phyloP scores from a whole-genome alignment of 1,140 invertebrate genomes.

The Ruditapes philippinarum region DNA sequence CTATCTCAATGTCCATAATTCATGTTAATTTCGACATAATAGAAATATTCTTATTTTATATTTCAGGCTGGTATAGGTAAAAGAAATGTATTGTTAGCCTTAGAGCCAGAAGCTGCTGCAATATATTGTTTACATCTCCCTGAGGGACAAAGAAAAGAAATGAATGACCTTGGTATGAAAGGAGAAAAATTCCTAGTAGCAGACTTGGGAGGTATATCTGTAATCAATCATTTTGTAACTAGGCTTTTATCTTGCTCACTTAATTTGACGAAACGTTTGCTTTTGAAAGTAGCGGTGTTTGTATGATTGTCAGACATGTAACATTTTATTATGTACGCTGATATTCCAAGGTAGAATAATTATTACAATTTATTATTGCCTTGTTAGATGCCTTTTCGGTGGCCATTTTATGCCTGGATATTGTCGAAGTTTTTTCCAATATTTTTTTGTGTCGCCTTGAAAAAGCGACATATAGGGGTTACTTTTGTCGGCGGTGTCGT shows the following conservation, averaged over 20 bases:
- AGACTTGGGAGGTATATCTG: slow-evolving; percentile 45
- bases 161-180: slow-evolving; percentile 3
- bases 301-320: too few relatives aligned
- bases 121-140: slow-evolving; percentile 40
- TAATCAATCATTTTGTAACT: neutral
- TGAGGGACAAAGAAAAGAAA: neutral
- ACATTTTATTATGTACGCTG: too few relatives aligned
- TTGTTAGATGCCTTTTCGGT: too few relatives aligned
- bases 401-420: too few relatives aligned
- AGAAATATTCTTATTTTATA: neutral
- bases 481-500: too few relatives aligned
- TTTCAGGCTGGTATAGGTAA: slow-evolving; percentile 31
- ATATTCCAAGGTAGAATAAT: too few relatives aligned
- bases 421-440: too few relatives aligned
- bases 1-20: neutral
- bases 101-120: slow-evolving; percentile 53
- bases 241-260: neutral
- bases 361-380: too few relatives aligned
- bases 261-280: too few relatives aligned
- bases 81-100: slow-evolving; percentile 20
- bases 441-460: too few relatives aligned
- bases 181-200: slow-evolving; percentile 42
- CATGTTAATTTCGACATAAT: neutral
- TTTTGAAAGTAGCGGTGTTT: too few relatives aligned
- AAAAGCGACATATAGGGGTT: too few relatives aligned